Conservation (phyloP, 2,113 vertebrate species). For the Epinephelus moara region DNA sequence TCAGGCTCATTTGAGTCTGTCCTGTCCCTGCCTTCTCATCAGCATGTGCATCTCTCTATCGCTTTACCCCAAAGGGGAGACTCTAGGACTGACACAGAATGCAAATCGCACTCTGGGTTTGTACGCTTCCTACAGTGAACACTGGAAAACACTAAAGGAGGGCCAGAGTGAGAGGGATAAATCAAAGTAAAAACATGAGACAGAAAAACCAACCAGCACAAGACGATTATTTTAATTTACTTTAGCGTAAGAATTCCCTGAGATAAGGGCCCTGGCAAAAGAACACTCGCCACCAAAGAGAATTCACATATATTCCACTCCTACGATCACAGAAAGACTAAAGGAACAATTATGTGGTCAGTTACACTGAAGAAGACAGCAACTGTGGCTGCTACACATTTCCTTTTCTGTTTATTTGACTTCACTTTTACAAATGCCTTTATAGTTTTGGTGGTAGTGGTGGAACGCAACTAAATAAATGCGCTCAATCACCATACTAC, state of each 20-base stretch:
- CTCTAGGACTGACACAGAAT: slow-evolving; percentile 59
- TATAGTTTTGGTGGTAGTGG: not conserved
- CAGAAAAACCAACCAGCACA: not conserved
- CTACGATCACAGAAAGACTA: slow-evolving; percentile 22
- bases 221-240: slow-evolving; percentile 39
- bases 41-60: slow-evolving; percentile 78
- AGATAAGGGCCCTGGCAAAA: not conserved
- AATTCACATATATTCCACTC: not conserved
- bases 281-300: slow-evolving; percentile 9
- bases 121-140: slow-evolving; percentile 39
- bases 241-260: slow-evolving; percentile 20
- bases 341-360: slow-evolving; percentile 24
- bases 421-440: not conserved
- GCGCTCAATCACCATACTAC: too few species aligned
- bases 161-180: slow-evolving; percentile 39
- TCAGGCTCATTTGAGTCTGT: slow-evolving; percentile 85
- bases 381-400: slow-evolving; percentile 6
- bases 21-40: slow-evolving; percentile 79
- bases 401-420: not conserved
- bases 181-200: slow-evolving; percentile 57
- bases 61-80: slow-evolving; percentile 61
- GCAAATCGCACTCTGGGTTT: slow-evolving; percentile 62
- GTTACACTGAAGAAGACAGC: slow-evolving; percentile 35
- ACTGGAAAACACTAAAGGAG: slow-evolving; percentile 12
- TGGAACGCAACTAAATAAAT: not conserved